Evolutionary conservation across 2,888 invertebrate species (phyloP), one percentile per base, ranked within the genome.

Genomic region (Mylabris sibirica): DNA sequence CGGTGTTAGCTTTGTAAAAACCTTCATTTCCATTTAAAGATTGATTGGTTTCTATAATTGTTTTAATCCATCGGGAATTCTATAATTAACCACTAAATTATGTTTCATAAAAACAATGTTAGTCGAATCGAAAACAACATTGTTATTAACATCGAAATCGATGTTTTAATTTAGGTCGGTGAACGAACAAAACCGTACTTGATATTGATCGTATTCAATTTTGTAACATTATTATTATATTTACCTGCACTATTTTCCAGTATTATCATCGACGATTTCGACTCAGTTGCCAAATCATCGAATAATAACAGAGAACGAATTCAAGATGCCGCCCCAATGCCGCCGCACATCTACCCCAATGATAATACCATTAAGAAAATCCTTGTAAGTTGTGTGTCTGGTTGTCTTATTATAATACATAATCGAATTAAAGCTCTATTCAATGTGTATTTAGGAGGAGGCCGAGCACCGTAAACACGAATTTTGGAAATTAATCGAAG

Each of bases 401-500:
- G n/a, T n/a, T n/a, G 2, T 12, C 5, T 1, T 30, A 6, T 3
- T 30, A 30, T n/a, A n/a, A n/a, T n/a, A 41, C 11, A 63, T 26
- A 60, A 60, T 17, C 26, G 3, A 34, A 34, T 17, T 9, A 14
- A 9, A 26, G 1, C 4, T 60, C 9, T 1, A 4, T 24, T 3
- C 14, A 17, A 41, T 41, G 3, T 22, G 30, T 65, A 78, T 78
- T 6, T 72, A 84, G 83, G 82, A 83, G 62, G 83, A 84, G 74
- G 83, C 81, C 5, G 82, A 83, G 67, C 75, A 79, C 60, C 74
- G 84, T 65, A 83, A 82, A 70, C 77, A 80, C 72, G 81, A 83
- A 74, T 84, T 84, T 71, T 81, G 81, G 77, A 83, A 84, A 70
- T 75, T 84, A 59, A 77, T 84, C 35, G 84, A 84, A 70, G 84